phyloP scores from a whole-genome alignment of 2,113 vertebrate genomes.

The Campylomormyrus numenius region DNA sequence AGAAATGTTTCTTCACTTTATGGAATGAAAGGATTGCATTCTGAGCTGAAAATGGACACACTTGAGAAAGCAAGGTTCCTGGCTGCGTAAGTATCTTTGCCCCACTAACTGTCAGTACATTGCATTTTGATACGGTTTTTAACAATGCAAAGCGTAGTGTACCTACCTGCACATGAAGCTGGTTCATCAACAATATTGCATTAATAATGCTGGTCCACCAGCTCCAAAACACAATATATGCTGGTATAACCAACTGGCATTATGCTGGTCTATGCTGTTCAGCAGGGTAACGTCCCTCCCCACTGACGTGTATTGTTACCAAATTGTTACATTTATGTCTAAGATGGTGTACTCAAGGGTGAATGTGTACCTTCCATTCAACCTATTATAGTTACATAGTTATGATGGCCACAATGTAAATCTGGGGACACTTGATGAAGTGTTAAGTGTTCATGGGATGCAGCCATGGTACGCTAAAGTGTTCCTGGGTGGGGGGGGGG shows the following conservation, averaged over 20 bases:
- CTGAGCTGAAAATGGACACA: neutral
- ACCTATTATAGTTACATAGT: neutral
- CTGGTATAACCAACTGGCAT: neutral
- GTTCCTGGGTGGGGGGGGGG: neutral
- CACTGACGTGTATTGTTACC: neutral
- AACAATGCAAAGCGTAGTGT: no score
- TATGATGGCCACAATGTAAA: neutral
- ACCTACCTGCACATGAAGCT: neutral
- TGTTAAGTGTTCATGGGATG: neutral
- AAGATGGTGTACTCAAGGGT: neutral
- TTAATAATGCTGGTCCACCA: neutral
- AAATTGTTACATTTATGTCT: neutral
- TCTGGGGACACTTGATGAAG: neutral
- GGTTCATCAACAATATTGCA: neutral
- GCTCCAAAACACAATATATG: neutral
- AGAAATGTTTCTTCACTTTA: neutral
- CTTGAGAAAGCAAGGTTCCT: neutral
- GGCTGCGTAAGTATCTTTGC: neutral
- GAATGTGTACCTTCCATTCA: neutral
- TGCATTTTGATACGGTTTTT: neutral
- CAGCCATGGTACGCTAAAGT: neutral
- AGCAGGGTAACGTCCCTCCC: neutral
- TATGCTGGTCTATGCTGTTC: neutral
- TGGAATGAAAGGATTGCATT: neutral
- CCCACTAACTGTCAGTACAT: neutral